A percentile compares a stretch with the other conserved stretches of the same genome.
phyloP scores from a whole-genome alignment of 1,140 invertebrate genomes.

The Achroia grisella region DNA sequence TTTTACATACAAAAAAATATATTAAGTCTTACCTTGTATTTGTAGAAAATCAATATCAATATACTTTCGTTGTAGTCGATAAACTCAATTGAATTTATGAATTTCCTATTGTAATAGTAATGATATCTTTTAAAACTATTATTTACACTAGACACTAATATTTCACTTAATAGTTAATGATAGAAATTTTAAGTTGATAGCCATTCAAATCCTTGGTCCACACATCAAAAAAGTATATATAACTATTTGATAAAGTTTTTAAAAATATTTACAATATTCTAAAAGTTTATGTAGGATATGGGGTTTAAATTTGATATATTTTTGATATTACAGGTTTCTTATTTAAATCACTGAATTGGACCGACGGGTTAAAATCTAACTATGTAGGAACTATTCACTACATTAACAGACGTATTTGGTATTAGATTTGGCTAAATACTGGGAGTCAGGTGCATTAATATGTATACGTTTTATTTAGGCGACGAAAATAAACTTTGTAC shows the following conservation, averaged over 20 bases:
- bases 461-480: slow-evolving; percentile 11
- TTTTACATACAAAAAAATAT: slow-evolving; percentile 10
- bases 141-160: slow-evolving; percentile 30
- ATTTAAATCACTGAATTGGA: slow-evolving; percentile 57
- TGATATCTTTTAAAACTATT: slow-evolving; percentile 2
- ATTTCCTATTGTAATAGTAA: neutral
- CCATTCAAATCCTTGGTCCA: slow-evolving; percentile 46
- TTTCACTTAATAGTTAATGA: slow-evolving; percentile 11
- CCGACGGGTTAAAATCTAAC: slow-evolving; percentile 32
- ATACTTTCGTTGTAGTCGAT: slow-evolving; percentile 26
- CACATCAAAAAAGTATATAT: slow-evolving; percentile 19
- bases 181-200: slow-evolving; percentile 10
- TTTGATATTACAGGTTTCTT: slow-evolving; percentile 32
- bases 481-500: slow-evolving; percentile 33
- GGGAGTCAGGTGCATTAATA: slow-evolving; percentile 18
- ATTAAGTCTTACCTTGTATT: slow-evolving; percentile 33
- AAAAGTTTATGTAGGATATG: slow-evolving; percentile 33
- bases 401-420: slow-evolving; percentile 5
- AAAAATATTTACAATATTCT: slow-evolving; percentile 21
- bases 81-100: slow-evolving; percentile 1
- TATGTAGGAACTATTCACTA: slow-evolving; percentile 8
- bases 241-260: slow-evolving; percentile 13
- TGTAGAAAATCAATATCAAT: slow-evolving; percentile 29
- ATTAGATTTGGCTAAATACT: slow-evolving; percentile 10
- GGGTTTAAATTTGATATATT: slow-evolving; percentile 16